Evolutionary conservation across 2,888 invertebrate genomes (phyloP).

Genomic region (Limnephilus rhombicus): DNA sequence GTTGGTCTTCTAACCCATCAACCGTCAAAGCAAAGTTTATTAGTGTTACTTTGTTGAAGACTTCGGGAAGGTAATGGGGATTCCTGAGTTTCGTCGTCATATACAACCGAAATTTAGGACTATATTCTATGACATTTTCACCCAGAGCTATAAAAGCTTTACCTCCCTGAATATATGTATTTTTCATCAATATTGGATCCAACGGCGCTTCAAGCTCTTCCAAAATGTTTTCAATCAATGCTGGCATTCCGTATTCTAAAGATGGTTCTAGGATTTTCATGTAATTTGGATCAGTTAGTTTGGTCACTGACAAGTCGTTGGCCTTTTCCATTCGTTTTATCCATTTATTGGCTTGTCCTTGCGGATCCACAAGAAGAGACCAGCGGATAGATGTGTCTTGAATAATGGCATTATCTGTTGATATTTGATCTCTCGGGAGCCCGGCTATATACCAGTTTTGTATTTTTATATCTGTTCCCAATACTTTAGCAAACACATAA

Average conservation of each 20-base stretch:
- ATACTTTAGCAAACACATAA: constrained; percentile 84
- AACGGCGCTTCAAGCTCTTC: constrained; percentile 89
- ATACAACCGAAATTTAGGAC: constrained; percentile 86
- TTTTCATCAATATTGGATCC: constrained; percentile 86
- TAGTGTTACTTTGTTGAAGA: constrained; percentile 89
- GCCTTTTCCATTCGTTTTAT: constrained; percentile 89
- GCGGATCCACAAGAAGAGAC: constrained; percentile 91
- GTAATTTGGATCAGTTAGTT: constrained; percentile 86
- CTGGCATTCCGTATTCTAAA: constrained; percentile 87
- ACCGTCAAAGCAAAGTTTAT: constrained; percentile 91
- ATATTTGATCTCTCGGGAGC: constrained; percentile 88
- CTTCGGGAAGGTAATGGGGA: constrained; percentile 91
- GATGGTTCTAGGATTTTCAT: constrained; percentile 86
- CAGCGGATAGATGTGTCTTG: constrained; percentile 87
- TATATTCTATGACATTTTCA: constrained; percentile 87
- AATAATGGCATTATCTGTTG: constrained; percentile 91
- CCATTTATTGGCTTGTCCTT: constrained; percentile 92
- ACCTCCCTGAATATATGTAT: constrained; percentile 86
- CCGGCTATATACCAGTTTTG: constrained; percentile 92
- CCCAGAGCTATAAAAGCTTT: constrained; percentile 87
- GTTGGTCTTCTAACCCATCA: constrained; percentile 90
- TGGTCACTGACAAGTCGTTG: constrained; percentile 83
- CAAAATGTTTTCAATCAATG: constrained; percentile 86
- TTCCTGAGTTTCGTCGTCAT: constrained; percentile 90
- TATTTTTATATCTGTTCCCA: constrained; percentile 92